Evolutionary conservation across 2,113 vertebrate genomes (phyloP).

Genomic region (Ictalurus punctatus): DNA sequence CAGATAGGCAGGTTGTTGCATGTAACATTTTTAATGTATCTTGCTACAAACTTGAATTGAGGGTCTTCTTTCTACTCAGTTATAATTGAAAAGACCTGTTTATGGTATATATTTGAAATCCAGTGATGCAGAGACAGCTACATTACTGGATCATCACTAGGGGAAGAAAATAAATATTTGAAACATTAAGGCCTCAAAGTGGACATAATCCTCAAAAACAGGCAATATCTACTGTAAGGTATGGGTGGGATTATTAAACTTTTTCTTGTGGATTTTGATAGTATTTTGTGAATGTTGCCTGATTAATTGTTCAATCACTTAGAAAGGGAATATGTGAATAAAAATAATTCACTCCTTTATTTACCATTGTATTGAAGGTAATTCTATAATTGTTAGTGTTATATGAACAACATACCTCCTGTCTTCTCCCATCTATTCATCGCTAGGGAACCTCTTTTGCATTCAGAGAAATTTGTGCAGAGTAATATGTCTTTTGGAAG

Average conservation of each 20-base stretch:
- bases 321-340: neutral
- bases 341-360: neutral
- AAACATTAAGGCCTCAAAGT: neutral
- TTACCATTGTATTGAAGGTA: neutral
- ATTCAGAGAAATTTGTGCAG: neutral
- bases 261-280: neutral
- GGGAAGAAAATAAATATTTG: neutral
- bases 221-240: neutral
- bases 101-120: neutral
- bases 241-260: neutral
- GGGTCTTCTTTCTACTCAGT: too few species aligned
- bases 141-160: neutral
- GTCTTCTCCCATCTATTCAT: neutral
- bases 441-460: neutral
- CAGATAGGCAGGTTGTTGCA: too few species aligned
- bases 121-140: neutral
- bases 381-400: neutral
- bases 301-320: neutral
- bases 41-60: too few species aligned
- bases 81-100: neutral
- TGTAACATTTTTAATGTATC: too few species aligned
- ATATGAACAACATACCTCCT: neutral
- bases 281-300: neutral
- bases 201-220: neutral
- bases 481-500: conserved; percentile 17